These are phyloP conservation scores for Corvus cornix DNA, from an alignment of 2,113 vertebrate genomes.

Conservation along the genomic window DNA sequence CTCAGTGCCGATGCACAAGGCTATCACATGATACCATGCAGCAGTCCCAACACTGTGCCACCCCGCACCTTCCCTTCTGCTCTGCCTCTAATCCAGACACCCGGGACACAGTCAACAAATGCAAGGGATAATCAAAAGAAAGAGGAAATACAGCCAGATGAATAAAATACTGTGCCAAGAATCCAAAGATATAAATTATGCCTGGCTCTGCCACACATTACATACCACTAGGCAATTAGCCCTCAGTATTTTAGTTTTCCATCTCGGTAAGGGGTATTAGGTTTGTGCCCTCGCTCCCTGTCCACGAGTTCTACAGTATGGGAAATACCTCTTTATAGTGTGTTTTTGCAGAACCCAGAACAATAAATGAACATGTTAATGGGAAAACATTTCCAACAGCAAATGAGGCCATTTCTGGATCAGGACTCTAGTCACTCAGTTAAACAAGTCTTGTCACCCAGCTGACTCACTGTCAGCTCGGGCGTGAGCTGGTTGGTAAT, in stretches of 20 bases:
- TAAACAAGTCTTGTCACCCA: neutral
- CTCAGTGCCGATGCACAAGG: rapidly evolving
- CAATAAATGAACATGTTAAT: neutral
- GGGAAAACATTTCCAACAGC: neutral
- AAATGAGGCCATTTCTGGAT: neutral
- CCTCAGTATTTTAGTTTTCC: neutral
- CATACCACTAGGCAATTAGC: neutral
- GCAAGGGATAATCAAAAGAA: neutral
- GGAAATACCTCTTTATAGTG: neutral
- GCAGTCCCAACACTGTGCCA: rapidly evolving
- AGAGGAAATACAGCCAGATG: neutral
- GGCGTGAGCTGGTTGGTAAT: neutral
- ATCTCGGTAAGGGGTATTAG: neutral
- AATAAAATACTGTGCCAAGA: neutral
- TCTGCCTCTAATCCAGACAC: neutral
- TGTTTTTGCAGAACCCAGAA: neutral
- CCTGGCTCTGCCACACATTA: neutral
- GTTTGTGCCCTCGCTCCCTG: neutral
- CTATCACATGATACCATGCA: rapidly evolving
- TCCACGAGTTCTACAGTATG: neutral
- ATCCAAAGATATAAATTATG: rapidly evolving
- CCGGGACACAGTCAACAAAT: neutral
- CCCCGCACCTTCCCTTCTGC: rapidly evolving
- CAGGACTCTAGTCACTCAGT: neutral
- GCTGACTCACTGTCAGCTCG: conserved; percentile 4